Conservation (phyloP, 1,140 invertebrate species). For the Cardiocondyla obscurior region DNA sequence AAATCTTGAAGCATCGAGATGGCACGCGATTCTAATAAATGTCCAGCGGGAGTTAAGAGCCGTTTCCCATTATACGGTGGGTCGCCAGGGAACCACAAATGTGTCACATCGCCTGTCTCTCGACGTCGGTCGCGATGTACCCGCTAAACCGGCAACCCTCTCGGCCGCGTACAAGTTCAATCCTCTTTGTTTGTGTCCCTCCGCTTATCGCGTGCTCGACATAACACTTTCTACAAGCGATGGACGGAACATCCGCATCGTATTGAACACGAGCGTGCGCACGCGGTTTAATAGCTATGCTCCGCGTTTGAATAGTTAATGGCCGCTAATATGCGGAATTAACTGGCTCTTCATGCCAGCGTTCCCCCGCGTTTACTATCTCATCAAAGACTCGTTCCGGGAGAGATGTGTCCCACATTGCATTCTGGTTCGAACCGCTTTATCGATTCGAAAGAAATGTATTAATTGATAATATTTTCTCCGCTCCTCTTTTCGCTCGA, state of each 20-base stretch:
- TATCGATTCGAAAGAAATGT: not conserved
- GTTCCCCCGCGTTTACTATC: conserved; percentile 22
- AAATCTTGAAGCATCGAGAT: conserved; percentile 29
- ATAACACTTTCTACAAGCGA: conserved; percentile 45
- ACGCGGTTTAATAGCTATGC: conserved; percentile 41
- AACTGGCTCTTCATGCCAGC: conserved; percentile 30
- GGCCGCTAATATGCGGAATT: conserved; percentile 30
- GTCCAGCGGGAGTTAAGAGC: conserved; percentile 20
- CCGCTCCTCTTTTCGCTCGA: not conserved
- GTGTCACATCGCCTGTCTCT: conserved; percentile 72
- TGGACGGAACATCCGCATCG: conserved; percentile 30
- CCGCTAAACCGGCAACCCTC: conserved; percentile 64
- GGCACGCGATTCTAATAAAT: conserved; percentile 52
- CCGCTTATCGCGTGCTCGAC: conserved; percentile 46
- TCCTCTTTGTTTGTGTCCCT: conserved; percentile 38
- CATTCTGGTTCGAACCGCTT: not conserved
- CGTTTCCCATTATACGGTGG: conserved; percentile 52
- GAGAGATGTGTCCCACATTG: conserved; percentile 1
- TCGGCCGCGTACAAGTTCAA: conserved; percentile 54
- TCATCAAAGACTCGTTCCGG: conserved; percentile 38
- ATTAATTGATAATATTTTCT: conserved; percentile 5
- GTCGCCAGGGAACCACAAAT: conserved; percentile 78
- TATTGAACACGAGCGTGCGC: conserved; percentile 31
- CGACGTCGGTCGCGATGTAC: conserved; percentile 58
- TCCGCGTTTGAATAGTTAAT: conserved; percentile 46